A percentile compares a stretch with the other conserved stretches of the same genome.
phyloP scores from a whole-genome alignment of 2,113 vertebrate genomes.

The Sapayoa aenigma region DNA sequence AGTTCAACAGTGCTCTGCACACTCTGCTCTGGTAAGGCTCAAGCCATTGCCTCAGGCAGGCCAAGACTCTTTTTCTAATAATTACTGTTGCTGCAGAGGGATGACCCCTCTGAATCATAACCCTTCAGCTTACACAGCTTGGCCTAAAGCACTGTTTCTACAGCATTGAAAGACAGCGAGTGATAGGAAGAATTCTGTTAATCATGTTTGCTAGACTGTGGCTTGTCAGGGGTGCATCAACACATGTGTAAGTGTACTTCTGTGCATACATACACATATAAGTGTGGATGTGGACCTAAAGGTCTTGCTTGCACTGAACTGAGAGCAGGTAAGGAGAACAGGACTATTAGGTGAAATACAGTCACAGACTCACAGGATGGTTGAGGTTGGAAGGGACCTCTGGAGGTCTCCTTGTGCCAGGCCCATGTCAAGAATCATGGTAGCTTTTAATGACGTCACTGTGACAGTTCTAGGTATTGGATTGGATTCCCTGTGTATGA shows the following conservation, averaged over 20 bases:
- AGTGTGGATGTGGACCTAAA: background rate
- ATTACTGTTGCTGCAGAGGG: background rate
- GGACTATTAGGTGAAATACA: background rate
- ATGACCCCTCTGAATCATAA: background rate
- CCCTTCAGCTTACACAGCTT: background rate
- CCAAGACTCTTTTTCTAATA: background rate
- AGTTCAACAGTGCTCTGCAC: conserved; percentile 83
- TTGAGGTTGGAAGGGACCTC: background rate
- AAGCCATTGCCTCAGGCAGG: background rate
- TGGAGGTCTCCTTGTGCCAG: background rate
- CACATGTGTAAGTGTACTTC: background rate
- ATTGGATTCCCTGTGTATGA: background rate
- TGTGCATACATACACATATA: fast-evolving
- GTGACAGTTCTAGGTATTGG: background rate
- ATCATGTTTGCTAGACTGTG: background rate
- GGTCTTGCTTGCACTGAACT: background rate
- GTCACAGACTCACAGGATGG: background rate
- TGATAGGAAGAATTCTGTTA: background rate
- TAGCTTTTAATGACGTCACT: background rate
- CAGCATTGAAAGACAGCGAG: background rate
- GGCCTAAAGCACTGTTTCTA: background rate
- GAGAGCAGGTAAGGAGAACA: background rate
- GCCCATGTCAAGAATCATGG: background rate
- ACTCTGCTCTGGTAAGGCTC: conserved; percentile 81
- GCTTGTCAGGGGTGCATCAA: background rate